These are phyloP conservation scores for Diaphora mendica DNA, from an alignment of 2,888 invertebrate species.

Conservation along the genomic window DNA sequence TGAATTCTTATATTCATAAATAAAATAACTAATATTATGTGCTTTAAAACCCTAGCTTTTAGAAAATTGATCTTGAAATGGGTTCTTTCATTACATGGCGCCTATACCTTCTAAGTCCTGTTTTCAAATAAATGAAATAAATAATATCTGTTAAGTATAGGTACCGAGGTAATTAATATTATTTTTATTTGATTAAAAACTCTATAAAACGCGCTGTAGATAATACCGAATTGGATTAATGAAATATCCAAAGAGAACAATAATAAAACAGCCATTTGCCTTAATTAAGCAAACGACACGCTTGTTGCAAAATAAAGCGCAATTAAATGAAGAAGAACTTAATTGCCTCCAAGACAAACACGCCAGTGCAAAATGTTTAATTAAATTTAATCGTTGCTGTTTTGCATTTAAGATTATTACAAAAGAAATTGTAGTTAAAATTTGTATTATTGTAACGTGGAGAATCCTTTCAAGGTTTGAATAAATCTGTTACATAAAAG, in stretches of 20 bases:
- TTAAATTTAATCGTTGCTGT: conserved; percentile 21
- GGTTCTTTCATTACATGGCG: no score
- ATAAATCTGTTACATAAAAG: neutral
- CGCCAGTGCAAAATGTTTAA: conserved; percentile 22
- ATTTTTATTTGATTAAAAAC: neutral
- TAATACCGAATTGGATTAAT: neutral
- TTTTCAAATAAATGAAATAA: neutral
- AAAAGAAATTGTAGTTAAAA: conserved; percentile 6
- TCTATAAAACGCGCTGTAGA: neutral
- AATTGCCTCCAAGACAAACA: conserved; percentile 17
- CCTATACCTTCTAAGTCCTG: no score
- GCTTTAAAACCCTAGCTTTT: neutral
- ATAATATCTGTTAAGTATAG: neutral
- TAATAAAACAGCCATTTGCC: neutral
- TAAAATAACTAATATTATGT: neutral
- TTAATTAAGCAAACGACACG: conserved; percentile 1
- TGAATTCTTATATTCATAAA: neutral
- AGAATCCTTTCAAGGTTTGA: neutral
- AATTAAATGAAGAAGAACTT: conserved; percentile 16
- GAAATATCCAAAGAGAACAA: neutral
- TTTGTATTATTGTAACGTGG: neutral
- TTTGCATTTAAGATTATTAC: conserved; percentile 39
- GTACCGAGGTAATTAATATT: neutral
- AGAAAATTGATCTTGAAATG: neutral
- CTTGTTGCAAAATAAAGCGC: neutral